These are phyloP conservation scores for Rhagonycha lutea DNA, from an alignment of 2,888 invertebrate species.

Conservation along the genomic window DNA sequence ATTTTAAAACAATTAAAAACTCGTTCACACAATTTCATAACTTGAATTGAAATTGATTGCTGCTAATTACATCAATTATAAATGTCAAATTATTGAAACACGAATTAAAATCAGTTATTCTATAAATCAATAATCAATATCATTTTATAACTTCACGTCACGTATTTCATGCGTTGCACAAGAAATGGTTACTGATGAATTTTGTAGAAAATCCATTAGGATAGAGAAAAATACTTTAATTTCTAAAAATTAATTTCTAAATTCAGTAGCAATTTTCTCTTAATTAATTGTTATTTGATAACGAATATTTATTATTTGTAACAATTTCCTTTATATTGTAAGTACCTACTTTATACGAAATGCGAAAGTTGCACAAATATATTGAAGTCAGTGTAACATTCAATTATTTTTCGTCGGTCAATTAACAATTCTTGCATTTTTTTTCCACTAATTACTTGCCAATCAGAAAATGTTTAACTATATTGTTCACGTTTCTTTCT, in stretches of 20 bases:
- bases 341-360: too few species aligned
- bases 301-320: background rate
- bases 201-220: background rate
- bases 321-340: too few species aligned
- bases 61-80: constrained; percentile 1
- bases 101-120: background rate
- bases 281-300: background rate
- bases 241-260: background rate
- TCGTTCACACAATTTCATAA: background rate
- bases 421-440: too few species aligned
- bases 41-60: background rate
- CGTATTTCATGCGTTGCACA: background rate
- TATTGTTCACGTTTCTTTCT: too few species aligned
- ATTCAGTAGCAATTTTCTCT: background rate
- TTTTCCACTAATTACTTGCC: too few species aligned
- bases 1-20: background rate
- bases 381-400: too few species aligned
- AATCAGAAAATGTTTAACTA: too few species aligned
- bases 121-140: background rate
- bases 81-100: background rate
- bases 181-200: background rate
- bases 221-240: background rate
- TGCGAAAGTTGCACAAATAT: too few species aligned
- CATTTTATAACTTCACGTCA: background rate
- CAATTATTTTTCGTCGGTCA: too few species aligned